Evolutionary conservation across 1,140 invertebrate genomes (phyloP).

Genomic region (Cataglyphis hispanica): DNA sequence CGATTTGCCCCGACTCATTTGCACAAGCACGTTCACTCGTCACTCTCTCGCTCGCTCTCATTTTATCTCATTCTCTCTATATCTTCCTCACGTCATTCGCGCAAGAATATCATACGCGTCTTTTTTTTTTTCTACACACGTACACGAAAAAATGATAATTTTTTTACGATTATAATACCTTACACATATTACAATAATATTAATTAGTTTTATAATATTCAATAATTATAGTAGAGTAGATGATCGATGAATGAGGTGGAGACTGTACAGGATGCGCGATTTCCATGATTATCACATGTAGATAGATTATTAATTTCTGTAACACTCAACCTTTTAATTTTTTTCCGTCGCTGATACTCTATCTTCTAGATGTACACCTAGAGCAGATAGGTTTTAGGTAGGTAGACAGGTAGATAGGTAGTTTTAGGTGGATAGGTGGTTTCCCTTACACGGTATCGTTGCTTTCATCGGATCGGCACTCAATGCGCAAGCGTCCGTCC

Average conservation of each 20-base stretch:
- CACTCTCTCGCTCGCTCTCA: conserved; percentile 63
- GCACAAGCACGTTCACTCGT: conserved; percentile 73
- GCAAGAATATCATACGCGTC: conserved; percentile 54
- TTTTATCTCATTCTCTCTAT: conserved; percentile 54
- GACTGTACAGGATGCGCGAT: conserved; percentile 87
- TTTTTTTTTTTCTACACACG: conserved; percentile 67
- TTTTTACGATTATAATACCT: conserved; percentile 83
- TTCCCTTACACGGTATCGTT: conserved; percentile 59
- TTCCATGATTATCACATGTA: conserved; percentile 87
- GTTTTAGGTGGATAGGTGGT: conserved; percentile 56
- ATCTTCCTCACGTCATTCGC: conserved; percentile 26
- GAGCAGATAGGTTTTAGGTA: conserved; percentile 64
- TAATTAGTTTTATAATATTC: conserved; percentile 85
- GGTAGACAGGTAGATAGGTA: conserved; percentile 71
- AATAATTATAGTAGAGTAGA: conserved; percentile 86
- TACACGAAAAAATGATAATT: conserved; percentile 83
- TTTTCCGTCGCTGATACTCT: conserved; percentile 70
- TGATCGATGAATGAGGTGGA: conserved; percentile 87
- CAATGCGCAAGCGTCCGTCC: conserved; percentile 61
- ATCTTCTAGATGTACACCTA: conserved; percentile 66
- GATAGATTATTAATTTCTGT: conserved; percentile 84
- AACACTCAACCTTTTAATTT: conserved; percentile 75
- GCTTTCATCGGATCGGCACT: conserved; percentile 64
- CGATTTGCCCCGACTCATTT: conserved; percentile 75
- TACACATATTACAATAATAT: conserved; percentile 85